Base-by-base conservation (phyloP, 2,797 vertebrate genomes). In the Arrhamphus sclerolepis region DNA sequence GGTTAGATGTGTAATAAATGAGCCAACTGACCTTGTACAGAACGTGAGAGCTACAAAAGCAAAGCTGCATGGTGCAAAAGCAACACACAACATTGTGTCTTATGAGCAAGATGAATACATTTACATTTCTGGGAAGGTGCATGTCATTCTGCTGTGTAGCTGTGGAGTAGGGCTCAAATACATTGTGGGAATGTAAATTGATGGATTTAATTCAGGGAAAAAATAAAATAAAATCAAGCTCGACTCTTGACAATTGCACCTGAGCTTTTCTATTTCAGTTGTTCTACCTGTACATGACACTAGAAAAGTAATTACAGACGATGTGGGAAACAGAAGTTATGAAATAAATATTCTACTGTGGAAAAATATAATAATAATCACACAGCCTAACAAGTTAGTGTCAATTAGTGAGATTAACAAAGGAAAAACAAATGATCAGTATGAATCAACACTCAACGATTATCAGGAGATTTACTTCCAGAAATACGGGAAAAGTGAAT, bases 391-490 rank as follows among this genome's bases (percentile, higher is more conserved):
- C 40, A 42, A 18, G 6, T 42, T 40, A 16, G 13, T 1, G 14
- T 16, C 18, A 17, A 18, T 17, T 42, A 42, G 40, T 1, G 24
- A 26, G 24, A 26, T 26, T 26, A 26, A 18, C 5, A 42, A 42
- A 18, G n/a, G 7, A 42, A 18, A 42, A n/a, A 39, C 21, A 17
- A 7, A 28, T 28, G 24, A 26, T 26, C 24, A 26, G 24, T 26
- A 26, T 3, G 24, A 41, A 18, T 6, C 40, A 41, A n/a, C 17
- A 41, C 16, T 41, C 2, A 52, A 21, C 26, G 11, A 51, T 20
- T 62, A 65, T 60, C 59, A 44, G 22, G 13, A 72, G 11, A 10
- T 63, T 73, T 56, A 53, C n/a, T 14, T 39, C 19, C 31, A 40
- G 41, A 67, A 17, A 59, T 7, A 24, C 43, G 21, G 5, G 28